These are phyloP conservation scores for Zaprionus lineosus DNA, from an alignment of 2,888 invertebrate species.

Conservation along the genomic window DNA sequence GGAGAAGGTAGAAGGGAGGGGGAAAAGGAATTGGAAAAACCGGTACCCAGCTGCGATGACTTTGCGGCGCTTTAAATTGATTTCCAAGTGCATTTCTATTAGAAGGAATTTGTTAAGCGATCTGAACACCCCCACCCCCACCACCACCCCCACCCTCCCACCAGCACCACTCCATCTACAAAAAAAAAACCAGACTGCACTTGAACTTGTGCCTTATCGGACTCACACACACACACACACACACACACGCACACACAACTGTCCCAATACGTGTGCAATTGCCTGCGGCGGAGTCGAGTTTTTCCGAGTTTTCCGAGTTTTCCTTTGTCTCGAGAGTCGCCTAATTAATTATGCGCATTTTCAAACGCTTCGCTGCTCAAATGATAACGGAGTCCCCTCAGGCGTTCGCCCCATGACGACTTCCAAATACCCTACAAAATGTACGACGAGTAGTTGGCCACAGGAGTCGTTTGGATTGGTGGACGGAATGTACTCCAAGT, in stretches of 20 bases:
- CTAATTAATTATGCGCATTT: slow-evolving; percentile 61
- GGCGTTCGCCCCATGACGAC: too few relatives aligned
- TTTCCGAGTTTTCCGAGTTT: slow-evolving; percentile 31
- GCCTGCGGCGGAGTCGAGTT: slow-evolving; percentile 22
- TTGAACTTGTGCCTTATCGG: slow-evolving; percentile 57
- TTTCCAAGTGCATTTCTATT: slow-evolving; percentile 53
- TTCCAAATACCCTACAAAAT: slow-evolving; percentile 16
- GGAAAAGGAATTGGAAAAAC: not conserved
- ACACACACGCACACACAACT: slow-evolving; percentile 23
- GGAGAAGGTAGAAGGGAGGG: not conserved
- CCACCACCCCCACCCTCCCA: too few relatives aligned
- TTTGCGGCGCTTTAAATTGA: slow-evolving; percentile 40
- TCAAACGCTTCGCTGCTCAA: slow-evolving; percentile 48
- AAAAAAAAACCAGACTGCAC: slow-evolving; percentile 38
- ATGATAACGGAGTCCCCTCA: slow-evolving; percentile 39
- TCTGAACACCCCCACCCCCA: slow-evolving; percentile 48
- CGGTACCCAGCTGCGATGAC: slow-evolving; percentile 42
- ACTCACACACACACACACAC: slow-evolving; percentile 11
- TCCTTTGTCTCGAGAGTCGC: slow-evolving; percentile 28
- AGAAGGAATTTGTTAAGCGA: slow-evolving; percentile 46
- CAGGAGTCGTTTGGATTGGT: too few relatives aligned
- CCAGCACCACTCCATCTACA: not conserved
- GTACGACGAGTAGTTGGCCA: too few relatives aligned
- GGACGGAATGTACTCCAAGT: too few relatives aligned
- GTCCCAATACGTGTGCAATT: slow-evolving; percentile 47